Conservation (phyloP, 2,888 invertebrate genomes). For the Acrobasis suavella region DNA sequence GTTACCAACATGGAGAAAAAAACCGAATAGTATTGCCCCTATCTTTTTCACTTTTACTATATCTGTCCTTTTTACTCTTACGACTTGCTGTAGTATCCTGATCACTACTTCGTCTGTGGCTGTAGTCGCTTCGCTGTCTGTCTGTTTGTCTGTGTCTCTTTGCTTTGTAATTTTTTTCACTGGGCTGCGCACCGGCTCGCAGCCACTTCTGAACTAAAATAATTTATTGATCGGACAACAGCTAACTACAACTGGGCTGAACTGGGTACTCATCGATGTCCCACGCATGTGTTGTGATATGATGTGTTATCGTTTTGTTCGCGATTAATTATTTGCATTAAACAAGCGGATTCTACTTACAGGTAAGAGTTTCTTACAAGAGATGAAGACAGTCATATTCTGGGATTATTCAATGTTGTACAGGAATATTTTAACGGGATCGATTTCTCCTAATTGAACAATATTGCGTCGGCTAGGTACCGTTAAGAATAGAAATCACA, state of each 20-base stretch:
- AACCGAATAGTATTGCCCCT: no score
- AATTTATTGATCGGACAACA: slow-evolving; percentile 8
- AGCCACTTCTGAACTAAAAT: neutral
- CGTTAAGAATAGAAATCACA: no score
- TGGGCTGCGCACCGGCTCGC: neutral
- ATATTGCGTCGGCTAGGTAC: neutral
- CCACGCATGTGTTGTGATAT: slow-evolving; percentile 3
- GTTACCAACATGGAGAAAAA: no score
- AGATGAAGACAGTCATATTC: neutral
- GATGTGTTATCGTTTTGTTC: slow-evolving; percentile 1
- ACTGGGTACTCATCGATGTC: neutral
- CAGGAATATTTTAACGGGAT: neutral
- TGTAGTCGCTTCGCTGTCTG: no score
- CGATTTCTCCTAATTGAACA: neutral
- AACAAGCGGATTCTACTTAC: slow-evolving; percentile 9
- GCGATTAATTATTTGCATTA: slow-evolving; percentile 1
- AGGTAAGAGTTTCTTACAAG: slow-evolving; percentile 6
- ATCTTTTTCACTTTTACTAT: no score
- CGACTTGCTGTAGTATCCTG: no score
- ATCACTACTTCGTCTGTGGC: no score
- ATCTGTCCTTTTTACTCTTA: no score
- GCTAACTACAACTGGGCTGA: neutral
- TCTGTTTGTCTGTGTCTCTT: neutral
- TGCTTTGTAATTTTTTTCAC: no score
- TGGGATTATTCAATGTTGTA: neutral